Evolutionary conservation across 2,113 vertebrate species (phyloP).

Genomic region (Ptilorrhoa leucosticta): DNA sequence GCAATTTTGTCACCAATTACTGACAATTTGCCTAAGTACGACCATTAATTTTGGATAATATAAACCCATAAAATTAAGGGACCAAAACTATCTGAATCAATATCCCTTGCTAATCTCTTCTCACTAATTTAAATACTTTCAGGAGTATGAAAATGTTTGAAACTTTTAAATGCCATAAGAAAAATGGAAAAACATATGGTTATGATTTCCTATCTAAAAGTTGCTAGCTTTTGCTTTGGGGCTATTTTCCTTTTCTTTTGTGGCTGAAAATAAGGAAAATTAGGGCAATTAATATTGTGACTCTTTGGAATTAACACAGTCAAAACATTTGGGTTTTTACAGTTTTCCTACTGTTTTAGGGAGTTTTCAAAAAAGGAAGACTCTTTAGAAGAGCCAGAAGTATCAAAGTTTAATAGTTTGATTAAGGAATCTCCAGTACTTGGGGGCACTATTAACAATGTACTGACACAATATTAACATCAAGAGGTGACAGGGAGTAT

Average conservation of each 20-base stretch:
- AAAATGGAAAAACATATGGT: neutral
- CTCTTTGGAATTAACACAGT: neutral
- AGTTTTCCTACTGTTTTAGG: neutral
- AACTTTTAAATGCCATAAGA: neutral
- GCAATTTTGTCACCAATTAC: conserved; percentile 75
- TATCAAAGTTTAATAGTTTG: neutral
- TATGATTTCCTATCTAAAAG: neutral
- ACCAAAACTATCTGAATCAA: conserved; percentile 62
- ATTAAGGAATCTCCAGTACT: neutral
- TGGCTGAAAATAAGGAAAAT: neutral
- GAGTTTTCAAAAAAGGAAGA: neutral
- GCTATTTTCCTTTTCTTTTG: neutral
- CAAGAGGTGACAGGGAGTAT: neutral
- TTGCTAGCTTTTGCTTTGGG: neutral
- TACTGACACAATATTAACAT: neutral
- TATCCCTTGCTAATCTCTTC: conserved; percentile 41
- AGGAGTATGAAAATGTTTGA: conserved; percentile 9
- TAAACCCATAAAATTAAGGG: conserved; percentile 64
- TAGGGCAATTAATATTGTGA: neutral
- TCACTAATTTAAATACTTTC: conserved; percentile 25
- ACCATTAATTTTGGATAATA: conserved; percentile 73
- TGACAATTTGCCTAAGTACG: conserved; percentile 71
- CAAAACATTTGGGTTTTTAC: neutral
- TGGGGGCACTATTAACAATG: neutral
- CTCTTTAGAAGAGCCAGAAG: neutral